Evolutionary conservation across 2,888 invertebrate species (phyloP), one percentile per base, ranked within the genome.

Genomic region (Scaptomyza reducta): DNA sequence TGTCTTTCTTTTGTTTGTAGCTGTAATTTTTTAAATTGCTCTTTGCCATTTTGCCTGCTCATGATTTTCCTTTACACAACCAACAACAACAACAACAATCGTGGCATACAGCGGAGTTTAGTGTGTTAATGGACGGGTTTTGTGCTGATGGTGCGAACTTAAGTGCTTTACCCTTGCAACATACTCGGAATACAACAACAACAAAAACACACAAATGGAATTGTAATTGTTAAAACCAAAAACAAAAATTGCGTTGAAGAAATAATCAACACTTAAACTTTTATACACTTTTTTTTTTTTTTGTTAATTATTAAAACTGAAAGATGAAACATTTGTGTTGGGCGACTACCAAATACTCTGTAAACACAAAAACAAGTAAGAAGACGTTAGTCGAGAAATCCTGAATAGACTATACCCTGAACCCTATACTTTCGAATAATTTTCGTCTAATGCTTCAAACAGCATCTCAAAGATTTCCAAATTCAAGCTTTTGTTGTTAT

Each of bases 141-240:
- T 74, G 61, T 60, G 82, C 79, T 79, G 69, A 69, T 71, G 78
- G 54, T 33, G 58, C 60, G 25, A 54, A 62, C 66, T 74, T 78
- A 79, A 86, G 77, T 86, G 74, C 63, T 69, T 77, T 69, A 79
- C 55, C 74, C 70, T 79, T 86, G 83, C 83, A 68, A 82, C 74
- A 82, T 47, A 66, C 51, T 56, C 45, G 46, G 11, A 67, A 53
- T 38, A 55, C 18, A 44, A 13, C 38, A n/a, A n/a, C n/a, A n/a
- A n/a, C n/a, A n/a, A n/a, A n/a, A n/a, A 16, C 7, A 57, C 63
- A 45, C 63, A 44, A 54, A 11, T 51, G 25, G 45, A 80, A 58
- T 31, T 46, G 54, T 61, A 77, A 70, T 70, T 68, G 68, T 60
- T 60, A 25, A 62, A 65, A 65, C 58, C 44, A 25, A n/a, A 44